A percentile compares a stretch with the other conserved stretches of the same genome.
Evolutionary conservation across 2,888 invertebrate species (phyloP).

Genomic region (Clostera curtula): DNA sequence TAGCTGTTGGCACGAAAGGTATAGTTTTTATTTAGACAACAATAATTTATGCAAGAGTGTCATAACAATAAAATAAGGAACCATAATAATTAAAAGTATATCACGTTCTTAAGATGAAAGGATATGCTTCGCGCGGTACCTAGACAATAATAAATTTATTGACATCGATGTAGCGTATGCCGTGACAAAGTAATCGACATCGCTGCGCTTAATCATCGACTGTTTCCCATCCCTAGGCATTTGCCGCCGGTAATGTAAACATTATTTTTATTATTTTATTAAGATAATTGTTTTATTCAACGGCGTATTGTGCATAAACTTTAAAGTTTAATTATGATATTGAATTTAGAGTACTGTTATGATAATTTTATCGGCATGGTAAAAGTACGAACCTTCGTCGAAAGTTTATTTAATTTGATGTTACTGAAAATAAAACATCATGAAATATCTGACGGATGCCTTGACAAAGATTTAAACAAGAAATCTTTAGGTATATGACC

Average conservation of each 20-base stretch:
- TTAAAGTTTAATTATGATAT: neutral
- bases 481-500: too few relatives aligned
- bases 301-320: neutral
- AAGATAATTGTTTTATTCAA: conserved; percentile 7
- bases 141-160: conserved; percentile 46
- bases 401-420: too few relatives aligned
- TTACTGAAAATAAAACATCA: too few relatives aligned
- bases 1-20: too few relatives aligned
- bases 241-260: conserved; percentile 4
- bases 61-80: too few relatives aligned
- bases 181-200: conserved; percentile 51
- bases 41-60: too few relatives aligned
- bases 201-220: conserved; percentile 37
- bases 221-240: conserved; percentile 18
- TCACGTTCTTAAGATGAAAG: conserved; percentile 45
- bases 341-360: neutral
- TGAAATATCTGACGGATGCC: too few relatives aligned
- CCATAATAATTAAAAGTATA: too few relatives aligned
- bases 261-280: conserved; percentile 7
- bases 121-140: conserved; percentile 23
- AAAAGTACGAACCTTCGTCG: too few relatives aligned
- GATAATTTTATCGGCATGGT: too few relatives aligned
- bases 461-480: too few relatives aligned
- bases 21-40: too few relatives aligned
- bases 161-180: conserved; percentile 30